Evolutionary conservation across 2,113 vertebrate species (phyloP).

Genomic region (Rhegmatorhina hoffmannsi): DNA sequence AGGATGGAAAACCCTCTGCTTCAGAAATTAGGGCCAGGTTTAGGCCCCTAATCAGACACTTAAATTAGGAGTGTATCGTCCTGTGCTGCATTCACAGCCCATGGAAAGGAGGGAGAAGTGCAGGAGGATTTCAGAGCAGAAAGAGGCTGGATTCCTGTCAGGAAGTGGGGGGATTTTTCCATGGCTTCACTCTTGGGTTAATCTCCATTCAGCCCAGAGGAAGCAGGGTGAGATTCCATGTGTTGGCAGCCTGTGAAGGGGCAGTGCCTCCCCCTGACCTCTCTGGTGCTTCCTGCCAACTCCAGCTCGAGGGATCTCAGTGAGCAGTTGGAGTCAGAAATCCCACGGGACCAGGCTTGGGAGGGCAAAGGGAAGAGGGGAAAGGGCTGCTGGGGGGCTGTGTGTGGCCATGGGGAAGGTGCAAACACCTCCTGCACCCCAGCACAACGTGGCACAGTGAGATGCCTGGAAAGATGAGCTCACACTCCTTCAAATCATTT

Average conservation of each 20-base stretch:
- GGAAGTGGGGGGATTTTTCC: neutral
- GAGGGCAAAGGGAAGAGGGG: neutral
- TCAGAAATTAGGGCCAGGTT: neutral
- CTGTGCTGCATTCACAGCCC: neutral
- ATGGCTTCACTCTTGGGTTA: neutral
- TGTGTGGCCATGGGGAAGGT: neutral
- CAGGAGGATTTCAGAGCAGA: neutral
- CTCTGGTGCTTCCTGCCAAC: neutral
- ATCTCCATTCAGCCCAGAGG: neutral
- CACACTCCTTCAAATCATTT: neutral
- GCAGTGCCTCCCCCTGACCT: neutral
- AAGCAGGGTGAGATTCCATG: neutral
- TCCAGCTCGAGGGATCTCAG: neutral
- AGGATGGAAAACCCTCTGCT: neutral
- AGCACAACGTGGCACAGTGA: fast-evolving
- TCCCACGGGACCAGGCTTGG: neutral
- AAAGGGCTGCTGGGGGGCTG: neutral
- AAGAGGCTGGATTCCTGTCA: neutral
- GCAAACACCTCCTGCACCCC: neutral
- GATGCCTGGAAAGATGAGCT: neutral
- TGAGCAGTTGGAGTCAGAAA: neutral
- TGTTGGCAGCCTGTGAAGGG: neutral
- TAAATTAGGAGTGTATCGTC: neutral
- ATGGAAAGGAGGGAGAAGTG: neutral
- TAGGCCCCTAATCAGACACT: neutral